Evolutionary conservation across 2,888 invertebrate species (phyloP).

Genomic region (Piscicola geometra): DNA sequence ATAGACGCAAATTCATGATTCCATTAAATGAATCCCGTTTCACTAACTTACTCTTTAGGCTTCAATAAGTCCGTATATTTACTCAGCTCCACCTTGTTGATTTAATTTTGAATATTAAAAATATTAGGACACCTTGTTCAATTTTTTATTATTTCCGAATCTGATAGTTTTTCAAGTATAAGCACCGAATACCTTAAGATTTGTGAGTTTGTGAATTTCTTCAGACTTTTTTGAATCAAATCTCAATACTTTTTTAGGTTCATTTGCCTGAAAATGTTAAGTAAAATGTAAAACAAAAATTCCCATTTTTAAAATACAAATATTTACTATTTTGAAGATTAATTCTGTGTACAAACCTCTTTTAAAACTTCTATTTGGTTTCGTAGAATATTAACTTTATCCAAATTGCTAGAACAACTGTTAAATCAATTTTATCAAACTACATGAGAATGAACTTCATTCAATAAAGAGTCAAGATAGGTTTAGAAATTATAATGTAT

Average conservation of each 20-base stretch:
- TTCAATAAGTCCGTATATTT: background rate
- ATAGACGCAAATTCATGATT: too few species aligned
- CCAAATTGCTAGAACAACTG: constrained; percentile 7
- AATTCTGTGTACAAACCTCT: background rate
- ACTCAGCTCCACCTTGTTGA: constrained; percentile 8
- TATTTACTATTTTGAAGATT: too few species aligned
- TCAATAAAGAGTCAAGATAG: too few species aligned
- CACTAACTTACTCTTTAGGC: background rate
- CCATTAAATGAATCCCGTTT: background rate
- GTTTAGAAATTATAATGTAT: too few species aligned
- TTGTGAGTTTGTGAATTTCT: constrained; percentile 3
- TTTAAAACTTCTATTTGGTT: background rate
- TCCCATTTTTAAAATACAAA: background rate
- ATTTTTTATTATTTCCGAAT: too few species aligned
- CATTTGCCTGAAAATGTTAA: background rate
- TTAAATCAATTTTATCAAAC: too few species aligned
- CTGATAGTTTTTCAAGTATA: too few species aligned
- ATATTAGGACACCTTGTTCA: too few species aligned
- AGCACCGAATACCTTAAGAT: background rate
- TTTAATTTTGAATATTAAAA: background rate
- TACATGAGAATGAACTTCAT: too few species aligned
- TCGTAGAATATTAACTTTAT: background rate
- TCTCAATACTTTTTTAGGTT: constrained; percentile 12
- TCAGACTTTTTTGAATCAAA: constrained; percentile 4
- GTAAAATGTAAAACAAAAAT: background rate